Evolutionary conservation across 2,113 vertebrate species (phyloP).

Genomic region (Arizona elegans): DNA sequence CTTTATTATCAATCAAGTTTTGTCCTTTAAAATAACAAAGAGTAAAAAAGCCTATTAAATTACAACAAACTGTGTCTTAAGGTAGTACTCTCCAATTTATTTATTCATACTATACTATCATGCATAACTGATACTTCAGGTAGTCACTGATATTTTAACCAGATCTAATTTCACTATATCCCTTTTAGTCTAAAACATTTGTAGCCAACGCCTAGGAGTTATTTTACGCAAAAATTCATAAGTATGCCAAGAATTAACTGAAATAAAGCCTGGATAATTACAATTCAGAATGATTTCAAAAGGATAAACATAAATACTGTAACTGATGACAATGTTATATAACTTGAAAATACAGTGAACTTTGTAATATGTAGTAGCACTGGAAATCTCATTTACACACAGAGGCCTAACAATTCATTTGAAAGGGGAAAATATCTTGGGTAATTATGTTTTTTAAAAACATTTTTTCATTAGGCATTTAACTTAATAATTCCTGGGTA

Average conservation of each 20-base stretch:
- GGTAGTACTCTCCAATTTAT: slow-evolving; percentile 35
- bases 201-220: slow-evolving; percentile 10
- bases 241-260: slow-evolving; percentile 32
- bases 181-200: not conserved
- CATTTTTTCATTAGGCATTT: not conserved
- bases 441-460: not conserved
- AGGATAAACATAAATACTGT: not conserved
- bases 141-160: slow-evolving; percentile 35
- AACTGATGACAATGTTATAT: slow-evolving; percentile 22
- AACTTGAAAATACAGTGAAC: slow-evolving; percentile 28
- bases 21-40: slow-evolving; percentile 2
- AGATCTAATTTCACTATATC: not conserved
- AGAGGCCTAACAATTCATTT: not conserved
- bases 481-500: not conserved
- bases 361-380: slow-evolving; percentile 20
- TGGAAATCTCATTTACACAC: not conserved
- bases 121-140: slow-evolving; percentile 37
- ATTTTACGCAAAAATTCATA: not conserved
- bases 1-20: not conserved
- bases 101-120: slow-evolving; percentile 36
- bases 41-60: not conserved
- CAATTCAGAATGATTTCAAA: not conserved
- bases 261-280: slow-evolving; percentile 13
- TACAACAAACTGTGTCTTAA: slow-evolving; percentile 29
- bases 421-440: not conserved